Base-by-base conservation (phyloP, 53 echinoderm and acorn worm species). In the Astropecten irregularis region DNA sequence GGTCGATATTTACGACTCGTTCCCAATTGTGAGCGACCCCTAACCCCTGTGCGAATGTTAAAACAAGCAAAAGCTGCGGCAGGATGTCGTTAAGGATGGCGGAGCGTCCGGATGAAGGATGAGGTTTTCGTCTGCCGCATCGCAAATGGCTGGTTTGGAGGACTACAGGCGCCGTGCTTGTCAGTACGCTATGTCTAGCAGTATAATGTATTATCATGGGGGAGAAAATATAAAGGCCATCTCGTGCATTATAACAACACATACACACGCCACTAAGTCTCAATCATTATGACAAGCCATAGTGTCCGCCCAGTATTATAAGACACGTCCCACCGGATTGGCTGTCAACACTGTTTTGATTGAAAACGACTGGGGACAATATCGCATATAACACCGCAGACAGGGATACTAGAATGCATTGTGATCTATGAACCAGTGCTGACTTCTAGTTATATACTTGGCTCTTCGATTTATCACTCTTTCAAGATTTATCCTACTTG, bases 401-500 rank as follows among this genome's bases (percentile, higher is more conserved):
- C 60, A 16, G 47, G 38, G 34, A 13, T n/a, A n/a, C n/a, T n/a
- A n/a, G n/a, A n/a, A n/a, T 76, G 21, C 38, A 76, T n/a, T 76
- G 58, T 76, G 76, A 76, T 76, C 57, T 76, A 76, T 76, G 56
- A 58, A 76, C 76, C 28, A 40, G n/a, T n/a, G n/a, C n/a, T n/a
- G n/a, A n/a, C n/a, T n/a, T n/a, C n/a, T n/a, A n/a, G n/a, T n/a
- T n/a, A n/a, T n/a, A n/a, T n/a, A n/a, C n/a, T n/a, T n/a, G n/a
- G n/a, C n/a, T n/a, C n/a, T n/a, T n/a, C n/a, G 18, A 79, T 79
- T 79, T 79, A 79, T 61, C 79, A 61, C 79, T 79, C 61, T 79
- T 61, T 62, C 21, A 61, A 46, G 32, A 47, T 56, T 79, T 79
- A 79, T 62, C 47, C 63, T 62, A 79, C 63, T 44, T 79, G 62